Base-by-base conservation (phyloP, 37 sponge, comb jelly and placozoan species). In the Halisarca cf. caerulea region DNA sequence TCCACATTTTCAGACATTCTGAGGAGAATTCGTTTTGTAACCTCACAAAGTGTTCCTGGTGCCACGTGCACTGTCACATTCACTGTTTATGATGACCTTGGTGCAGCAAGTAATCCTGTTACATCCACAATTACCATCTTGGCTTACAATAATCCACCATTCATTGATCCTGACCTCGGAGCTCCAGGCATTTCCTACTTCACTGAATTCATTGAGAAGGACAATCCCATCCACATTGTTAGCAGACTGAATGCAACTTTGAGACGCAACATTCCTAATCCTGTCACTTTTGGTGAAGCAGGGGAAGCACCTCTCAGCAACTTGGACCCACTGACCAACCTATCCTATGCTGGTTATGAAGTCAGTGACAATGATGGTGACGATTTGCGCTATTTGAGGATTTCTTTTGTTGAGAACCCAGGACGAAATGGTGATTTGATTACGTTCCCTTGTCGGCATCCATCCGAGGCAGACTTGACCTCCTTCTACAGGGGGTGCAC, bases 131-230 rank as follows among this genome's bases (percentile, higher is more conserved):
- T 88, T 21, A 59, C 58, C 35, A 86, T 89, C 43, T 41, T 57
- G 17, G 43, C 75, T 0, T 87, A 79, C 77, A 90, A 93, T 33
- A 59, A 82, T 0, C 86, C 90, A 60, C 93, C 93, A 33, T 85
- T 82, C 30, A 66, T 89, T 55, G 93, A 93, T 51, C 79, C 87
- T 35, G 93, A 93, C 59, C 62, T 87, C 37, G 93, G 93, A 30
- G 78, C 73, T 4, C 15, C 53, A 17, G 93, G 90, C 40, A 71
- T 84, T 20, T 83, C 86, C 70, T 93, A 73, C 59, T 82, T 87
- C 32, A 84, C 78, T 0, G 83, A 83, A 3, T 93, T 89, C 70
- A 25, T 86, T 17, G 92, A 89, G 7, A 57, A 28, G 0, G 36
- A 37, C 25, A 11, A 74, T 74, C 66, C 79, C n/a, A 66, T 81